Conservation (phyloP, 1,140 invertebrate genomes). For the Subanguina moxae region DNA sequence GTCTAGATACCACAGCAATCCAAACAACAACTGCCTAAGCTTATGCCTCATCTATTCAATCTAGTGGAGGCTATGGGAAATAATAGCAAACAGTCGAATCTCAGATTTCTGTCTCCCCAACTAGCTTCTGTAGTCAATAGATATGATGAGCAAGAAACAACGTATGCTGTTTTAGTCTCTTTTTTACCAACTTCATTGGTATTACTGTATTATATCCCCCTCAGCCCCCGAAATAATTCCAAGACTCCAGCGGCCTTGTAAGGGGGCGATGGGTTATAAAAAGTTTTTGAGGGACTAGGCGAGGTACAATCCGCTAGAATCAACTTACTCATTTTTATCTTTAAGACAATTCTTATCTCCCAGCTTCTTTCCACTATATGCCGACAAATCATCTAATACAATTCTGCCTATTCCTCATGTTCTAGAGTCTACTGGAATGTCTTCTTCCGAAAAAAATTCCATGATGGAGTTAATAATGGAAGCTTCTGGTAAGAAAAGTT, state of each 20-base stretch:
- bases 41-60: not conserved
- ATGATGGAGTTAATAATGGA: constrained; percentile 1
- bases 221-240: too few species aligned
- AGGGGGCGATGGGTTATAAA: too few species aligned
- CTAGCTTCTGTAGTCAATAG: not conserved
- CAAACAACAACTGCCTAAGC: not conserved
- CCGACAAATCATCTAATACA: not conserved
- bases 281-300: too few species aligned
- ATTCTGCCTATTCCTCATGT: not conserved
- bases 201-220: too few species aligned
- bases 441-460: not conserved
- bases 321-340: too few species aligned
- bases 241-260: too few species aligned
- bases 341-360: not conserved
- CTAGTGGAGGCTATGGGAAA: not conserved
- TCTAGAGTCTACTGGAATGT: not conserved
- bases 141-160: not conserved
- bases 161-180: too few species aligned
- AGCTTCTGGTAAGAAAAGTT: too few species aligned
- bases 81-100: not conserved
- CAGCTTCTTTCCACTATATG: not conserved
- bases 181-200: too few species aligned
- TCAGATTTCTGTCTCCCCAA: not conserved
- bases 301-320: too few species aligned
- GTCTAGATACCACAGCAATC: not conserved